A percentile compares a stretch with the other conserved stretches of the same genome.
phyloP scores from a whole-genome alignment of 2,888 invertebrate species.

The Epinotia brunnichana region DNA sequence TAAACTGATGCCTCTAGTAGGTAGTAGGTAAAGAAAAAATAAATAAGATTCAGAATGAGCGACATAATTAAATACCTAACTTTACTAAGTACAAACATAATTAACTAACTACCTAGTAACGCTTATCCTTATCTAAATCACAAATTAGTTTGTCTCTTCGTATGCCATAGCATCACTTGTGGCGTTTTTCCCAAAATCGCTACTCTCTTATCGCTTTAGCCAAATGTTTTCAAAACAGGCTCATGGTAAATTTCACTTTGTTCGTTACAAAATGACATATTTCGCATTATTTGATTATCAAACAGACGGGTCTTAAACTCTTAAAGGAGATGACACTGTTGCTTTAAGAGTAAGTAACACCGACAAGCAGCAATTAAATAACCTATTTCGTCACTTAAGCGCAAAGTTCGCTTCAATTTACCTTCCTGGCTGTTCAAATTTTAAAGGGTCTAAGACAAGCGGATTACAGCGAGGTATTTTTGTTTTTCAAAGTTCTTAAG shows the following conservation, averaged over 20 bases:
- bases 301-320: background rate
- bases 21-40: too few species aligned
- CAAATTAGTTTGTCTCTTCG: too few species aligned
- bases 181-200: background rate
- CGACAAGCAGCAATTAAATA: background rate
- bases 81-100: too few species aligned
- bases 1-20: too few species aligned
- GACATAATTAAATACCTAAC: too few species aligned
- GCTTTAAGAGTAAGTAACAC: background rate
- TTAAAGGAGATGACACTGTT: background rate
- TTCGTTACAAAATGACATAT: constrained; percentile 8
- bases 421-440: background rate
- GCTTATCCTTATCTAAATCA: too few species aligned
- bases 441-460: background rate
- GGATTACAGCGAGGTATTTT: background rate
- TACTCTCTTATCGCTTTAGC: background rate
- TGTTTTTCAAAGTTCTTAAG: background rate
- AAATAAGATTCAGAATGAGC: too few species aligned
- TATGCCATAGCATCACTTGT: too few species aligned
- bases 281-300: constrained; percentile 3
- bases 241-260: constrained; percentile 29
- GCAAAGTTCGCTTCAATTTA: background rate
- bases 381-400: constrained; percentile 1
- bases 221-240: background rate
- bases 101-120: too few species aligned